phyloP scores from a whole-genome alignment of 2,113 vertebrate species.

The Hippoglossus stenolepis region DNA sequence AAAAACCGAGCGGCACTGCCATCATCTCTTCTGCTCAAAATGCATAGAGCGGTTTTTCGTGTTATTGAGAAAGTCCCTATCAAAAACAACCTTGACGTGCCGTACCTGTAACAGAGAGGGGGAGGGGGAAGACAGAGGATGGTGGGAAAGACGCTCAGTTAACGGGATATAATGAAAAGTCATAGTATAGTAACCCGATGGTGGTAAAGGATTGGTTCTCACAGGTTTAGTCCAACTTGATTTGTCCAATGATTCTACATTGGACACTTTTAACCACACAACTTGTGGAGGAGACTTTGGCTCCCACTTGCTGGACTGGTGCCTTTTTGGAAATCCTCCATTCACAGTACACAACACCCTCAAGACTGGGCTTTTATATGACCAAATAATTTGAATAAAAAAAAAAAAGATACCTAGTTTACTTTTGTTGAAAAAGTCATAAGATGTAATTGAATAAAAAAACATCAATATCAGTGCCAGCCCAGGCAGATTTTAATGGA shows the following conservation, averaged over 20 bases:
- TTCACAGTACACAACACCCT: neutral
- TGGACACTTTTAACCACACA: too few relatives aligned
- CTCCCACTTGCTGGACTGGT: neutral
- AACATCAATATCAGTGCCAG: too few relatives aligned
- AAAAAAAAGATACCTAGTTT: too few relatives aligned
- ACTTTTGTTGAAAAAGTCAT: too few relatives aligned
- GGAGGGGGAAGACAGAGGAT: neutral
- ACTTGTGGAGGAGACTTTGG: too few relatives aligned
- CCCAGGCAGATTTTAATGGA: too few relatives aligned
- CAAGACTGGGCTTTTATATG: too few relatives aligned
- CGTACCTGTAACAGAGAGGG: too few relatives aligned
- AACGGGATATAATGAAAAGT: neutral
- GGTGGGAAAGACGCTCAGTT: neutral
- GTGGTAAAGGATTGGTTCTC: neutral
- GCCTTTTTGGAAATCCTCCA: neutral
- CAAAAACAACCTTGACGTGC: neutral
- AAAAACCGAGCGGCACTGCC: neutral
- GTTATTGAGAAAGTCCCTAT: neutral
- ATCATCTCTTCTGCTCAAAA: conserved; percentile 23
- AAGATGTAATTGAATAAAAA: too few relatives aligned
- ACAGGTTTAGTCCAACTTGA: too few relatives aligned
- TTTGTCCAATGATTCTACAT: too few relatives aligned
- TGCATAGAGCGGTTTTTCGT: neutral
- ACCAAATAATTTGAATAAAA: too few relatives aligned
- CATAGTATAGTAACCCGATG: neutral